Base-by-base conservation (phyloP, 2,888 invertebrate species). In the Trisateles emortualis region DNA sequence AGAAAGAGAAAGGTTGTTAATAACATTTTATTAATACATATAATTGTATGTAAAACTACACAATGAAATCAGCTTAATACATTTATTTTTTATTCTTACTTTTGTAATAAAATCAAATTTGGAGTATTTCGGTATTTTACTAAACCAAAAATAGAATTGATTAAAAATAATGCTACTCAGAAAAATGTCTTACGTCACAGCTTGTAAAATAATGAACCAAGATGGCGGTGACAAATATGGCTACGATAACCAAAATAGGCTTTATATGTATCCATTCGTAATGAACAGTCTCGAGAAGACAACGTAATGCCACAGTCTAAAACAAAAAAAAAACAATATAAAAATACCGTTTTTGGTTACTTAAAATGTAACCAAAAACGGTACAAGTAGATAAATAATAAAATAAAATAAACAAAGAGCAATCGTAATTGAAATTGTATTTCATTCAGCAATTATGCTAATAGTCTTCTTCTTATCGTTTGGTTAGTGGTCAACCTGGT, bases 241-340 rank as follows among this genome's bases (percentile, higher is more conserved):
- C 3, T 0, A 52, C 6, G 3, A 60, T 54, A 2, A 72, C 48
- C n/a, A 67, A 30, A 68, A 72, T 71, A 2, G 68, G 60, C 6
- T 55, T 74, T 0, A 76, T 1, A 5, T 14, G 51, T 5, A 32
- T 50, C 72, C 71, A 78, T 35, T 78, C 77, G 4, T 58, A 63
- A 0, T 67, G 29, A 0, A 84, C 59, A 0, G 67, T 67, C 70
- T 86, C 85, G 1, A 80, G 56, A 0, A 84, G 39, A 52, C 83
- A 85, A 24, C 78, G 66, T 26, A 75, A 76, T 1, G 79, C 79
- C 2, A 85, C 74, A 0, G 71, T 52, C 85, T 85, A 59, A 11
- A 79, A 75, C 13, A 44, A 22, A 43, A 10, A n/a, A 9, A 26
- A 26, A 19, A 19, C 19, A 3, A 19, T 19, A 19, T 19, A n/a